Evolutionary conservation across 2,113 vertebrate genomes (phyloP).

Genomic region (Onychostruthus taczanowskii): DNA sequence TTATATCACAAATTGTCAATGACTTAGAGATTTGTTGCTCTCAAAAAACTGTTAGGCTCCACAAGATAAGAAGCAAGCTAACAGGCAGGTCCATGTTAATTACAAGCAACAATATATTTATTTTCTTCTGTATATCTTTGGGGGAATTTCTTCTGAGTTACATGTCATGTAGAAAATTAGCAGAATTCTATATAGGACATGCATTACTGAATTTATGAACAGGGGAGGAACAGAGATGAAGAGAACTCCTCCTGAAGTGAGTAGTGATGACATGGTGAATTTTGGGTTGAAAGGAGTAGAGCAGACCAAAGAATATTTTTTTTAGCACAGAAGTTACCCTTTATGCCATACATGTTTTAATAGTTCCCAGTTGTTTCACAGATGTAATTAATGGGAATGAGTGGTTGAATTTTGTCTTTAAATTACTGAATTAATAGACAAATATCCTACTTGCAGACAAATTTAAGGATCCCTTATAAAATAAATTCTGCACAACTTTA

Average conservation of each 20-base stretch:
- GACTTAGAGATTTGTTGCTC: background rate
- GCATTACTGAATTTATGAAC: background rate
- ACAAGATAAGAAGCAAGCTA: background rate
- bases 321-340: background rate
- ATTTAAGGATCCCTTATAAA: background rate
- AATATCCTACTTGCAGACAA: background rate
- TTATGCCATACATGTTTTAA: background rate
- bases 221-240: background rate
- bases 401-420: background rate
- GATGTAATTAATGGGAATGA: background rate
- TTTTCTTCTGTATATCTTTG: background rate
- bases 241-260: background rate
- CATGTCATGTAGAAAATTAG: background rate
- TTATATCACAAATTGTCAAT: background rate
- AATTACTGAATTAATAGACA: background rate
- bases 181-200: background rate
- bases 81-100: background rate
- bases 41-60: background rate
- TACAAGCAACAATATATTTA: background rate
- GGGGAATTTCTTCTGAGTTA: background rate
- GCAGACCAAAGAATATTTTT: background rate
- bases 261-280: background rate
- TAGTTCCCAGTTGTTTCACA: background rate
- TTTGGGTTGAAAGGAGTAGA: background rate
- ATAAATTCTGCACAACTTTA: background rate